A percentile compares a stretch with the other conserved stretches of the same genome.
phyloP scores from a whole-genome alignment of 1,140 invertebrate genomes.

The Heliconius hewitsoni region DNA sequence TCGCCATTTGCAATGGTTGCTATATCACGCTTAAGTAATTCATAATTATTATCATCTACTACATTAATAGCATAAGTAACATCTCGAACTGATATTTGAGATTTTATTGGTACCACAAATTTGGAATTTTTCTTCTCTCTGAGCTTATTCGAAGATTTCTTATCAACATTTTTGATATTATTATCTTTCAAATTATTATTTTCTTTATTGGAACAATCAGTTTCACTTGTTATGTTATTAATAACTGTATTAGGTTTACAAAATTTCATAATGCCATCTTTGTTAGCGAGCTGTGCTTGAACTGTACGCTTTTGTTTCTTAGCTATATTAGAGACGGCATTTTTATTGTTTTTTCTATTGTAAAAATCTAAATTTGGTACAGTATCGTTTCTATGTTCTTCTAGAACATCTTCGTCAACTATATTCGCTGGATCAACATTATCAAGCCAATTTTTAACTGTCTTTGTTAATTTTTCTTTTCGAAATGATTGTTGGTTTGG shows the following conservation, averaged over 20 bases:
- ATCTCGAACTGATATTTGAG: conserved; percentile 55
- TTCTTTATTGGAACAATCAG: not conserved
- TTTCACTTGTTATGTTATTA: not conserved
- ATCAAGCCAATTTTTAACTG: conserved; percentile 62
- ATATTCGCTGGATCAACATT: conserved; percentile 40
- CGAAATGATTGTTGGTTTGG: conserved; percentile 39
- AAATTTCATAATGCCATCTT: conserved; percentile 67
- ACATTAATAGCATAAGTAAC: conserved; percentile 43
- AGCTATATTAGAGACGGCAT: not conserved
- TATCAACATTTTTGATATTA: not conserved
- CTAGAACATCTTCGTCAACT: not conserved
- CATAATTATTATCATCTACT: conserved; percentile 42
- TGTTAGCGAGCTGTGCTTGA: conserved; percentile 62
- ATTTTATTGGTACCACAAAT: conserved; percentile 62
- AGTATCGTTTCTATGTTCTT: not conserved
- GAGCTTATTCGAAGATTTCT: not conserved
- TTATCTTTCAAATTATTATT: conserved; percentile 5
- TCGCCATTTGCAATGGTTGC: conserved; percentile 28
- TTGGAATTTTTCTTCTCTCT: conserved; percentile 45
- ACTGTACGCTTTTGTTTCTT: conserved; percentile 28
- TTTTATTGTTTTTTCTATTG: not conserved
- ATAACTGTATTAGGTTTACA: conserved; percentile 45
- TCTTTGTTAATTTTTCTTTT: conserved; percentile 60
- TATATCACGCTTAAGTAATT: conserved; percentile 10
- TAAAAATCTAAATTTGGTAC: conserved; percentile 1